These are phyloP conservation scores for Eulemur albifrons DNA, from an alignment of 2,797 vertebrate species.

Conservation along the genomic window DNA sequence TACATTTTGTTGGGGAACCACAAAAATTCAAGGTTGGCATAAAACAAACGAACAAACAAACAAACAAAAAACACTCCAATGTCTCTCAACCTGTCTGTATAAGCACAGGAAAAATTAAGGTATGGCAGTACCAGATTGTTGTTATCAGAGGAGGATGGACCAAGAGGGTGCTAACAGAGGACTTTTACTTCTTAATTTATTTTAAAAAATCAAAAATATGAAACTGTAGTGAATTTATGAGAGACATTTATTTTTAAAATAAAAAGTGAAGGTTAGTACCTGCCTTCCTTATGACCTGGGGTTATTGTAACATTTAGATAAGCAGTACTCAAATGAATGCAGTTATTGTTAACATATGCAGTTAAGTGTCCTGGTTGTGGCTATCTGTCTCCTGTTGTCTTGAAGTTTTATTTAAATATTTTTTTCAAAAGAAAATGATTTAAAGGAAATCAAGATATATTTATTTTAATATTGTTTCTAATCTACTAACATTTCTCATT, in stretches of 20 bases:
- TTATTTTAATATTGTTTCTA: not conserved
- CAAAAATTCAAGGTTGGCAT: not conserved
- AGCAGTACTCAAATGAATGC: not conserved
- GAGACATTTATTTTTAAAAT: not conserved
- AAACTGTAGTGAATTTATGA: not conserved
- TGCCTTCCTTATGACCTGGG: not conserved
- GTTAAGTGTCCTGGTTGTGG: not conserved
- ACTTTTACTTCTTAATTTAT: not conserved
- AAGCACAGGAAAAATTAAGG: not conserved
- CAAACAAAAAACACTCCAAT: not conserved
- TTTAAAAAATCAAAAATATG: not conserved
- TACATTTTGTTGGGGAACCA: rapidly evolving
- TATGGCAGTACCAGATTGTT: not conserved
- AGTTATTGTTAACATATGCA: not conserved
- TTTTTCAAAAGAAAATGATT: not conserved
- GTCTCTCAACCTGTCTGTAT: not conserved
- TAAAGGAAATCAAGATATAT: not conserved
- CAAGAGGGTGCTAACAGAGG: not conserved
- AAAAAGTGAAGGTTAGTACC: not conserved
- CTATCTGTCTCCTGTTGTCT: not conserved
- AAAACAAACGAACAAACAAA: not conserved
- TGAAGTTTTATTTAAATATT: not conserved
- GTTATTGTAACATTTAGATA: not conserved
- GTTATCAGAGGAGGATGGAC: not conserved
- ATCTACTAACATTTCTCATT: not conserved